These are phyloP conservation scores for Pseudomugil tenellus DNA, from an alignment of 2,797 vertebrate species.

Conservation along the genomic window DNA sequence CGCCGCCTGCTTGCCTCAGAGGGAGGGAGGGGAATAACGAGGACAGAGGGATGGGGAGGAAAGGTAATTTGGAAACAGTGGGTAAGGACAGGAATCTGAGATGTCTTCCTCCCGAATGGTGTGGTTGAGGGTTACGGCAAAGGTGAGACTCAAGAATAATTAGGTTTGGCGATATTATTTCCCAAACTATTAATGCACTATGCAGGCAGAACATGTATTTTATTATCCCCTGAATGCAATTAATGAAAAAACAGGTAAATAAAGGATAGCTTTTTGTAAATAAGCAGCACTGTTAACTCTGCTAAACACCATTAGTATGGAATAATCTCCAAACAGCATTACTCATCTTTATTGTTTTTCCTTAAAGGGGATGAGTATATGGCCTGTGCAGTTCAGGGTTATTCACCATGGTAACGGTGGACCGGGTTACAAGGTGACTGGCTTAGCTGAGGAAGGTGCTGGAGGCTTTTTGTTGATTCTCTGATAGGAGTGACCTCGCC, in stretches of 20 bases:
- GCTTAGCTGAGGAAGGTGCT: constrained; percentile 69
- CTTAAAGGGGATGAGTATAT: constrained; percentile 44
- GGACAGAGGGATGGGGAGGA: constrained; percentile 36
- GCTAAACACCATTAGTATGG: background rate
- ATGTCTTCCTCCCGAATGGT: constrained; percentile 34
- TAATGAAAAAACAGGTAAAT: background rate
- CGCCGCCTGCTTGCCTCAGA: constrained; percentile 73
- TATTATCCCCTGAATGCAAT: background rate
- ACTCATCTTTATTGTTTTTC: constrained; percentile 36
- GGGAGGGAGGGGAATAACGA: constrained; percentile 61
- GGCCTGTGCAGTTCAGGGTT: constrained; percentile 68
- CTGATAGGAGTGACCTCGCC: constrained; percentile 78
- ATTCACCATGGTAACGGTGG: constrained; percentile 76
- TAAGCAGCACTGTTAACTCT: background rate
- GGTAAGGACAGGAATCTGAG: constrained; percentile 42
- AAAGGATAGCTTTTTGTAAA: background rate
- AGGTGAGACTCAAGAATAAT: constrained; percentile 11
- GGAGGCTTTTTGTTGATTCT: constrained; percentile 81
- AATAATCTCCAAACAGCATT: background rate
- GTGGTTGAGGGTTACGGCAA: constrained; percentile 20
- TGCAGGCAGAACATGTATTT: background rate
- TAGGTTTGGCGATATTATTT: background rate
- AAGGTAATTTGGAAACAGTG: constrained; percentile 45
- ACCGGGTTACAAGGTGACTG: constrained; percentile 75
- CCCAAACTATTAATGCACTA: background rate